These are phyloP conservation scores for Caenorhabditis wallacei DNA, from an alignment of 2,888 invertebrate species.

Conservation along the genomic window DNA sequence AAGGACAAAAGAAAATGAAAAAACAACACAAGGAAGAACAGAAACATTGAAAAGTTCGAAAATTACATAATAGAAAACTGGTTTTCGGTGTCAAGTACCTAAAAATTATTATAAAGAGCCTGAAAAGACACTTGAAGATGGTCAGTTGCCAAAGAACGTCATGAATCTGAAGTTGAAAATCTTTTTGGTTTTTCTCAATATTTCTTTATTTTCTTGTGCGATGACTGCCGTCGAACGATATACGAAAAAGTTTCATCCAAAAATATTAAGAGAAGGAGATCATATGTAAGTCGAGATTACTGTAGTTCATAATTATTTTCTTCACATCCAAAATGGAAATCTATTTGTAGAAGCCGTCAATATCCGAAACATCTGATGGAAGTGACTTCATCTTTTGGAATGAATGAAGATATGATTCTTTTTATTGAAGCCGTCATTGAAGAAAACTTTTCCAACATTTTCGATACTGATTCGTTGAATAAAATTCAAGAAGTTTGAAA, in stretches of 20 bases:
- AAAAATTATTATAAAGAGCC: conserved; percentile 25
- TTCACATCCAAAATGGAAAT: not conserved
- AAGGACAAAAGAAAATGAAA: conserved; percentile 20
- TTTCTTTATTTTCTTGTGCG: conserved; percentile 16
- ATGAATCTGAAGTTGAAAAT: conserved; percentile 12
- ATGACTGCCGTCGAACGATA: conserved; percentile 34
- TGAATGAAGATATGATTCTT: conserved; percentile 48
- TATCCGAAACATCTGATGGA: conserved; percentile 60
- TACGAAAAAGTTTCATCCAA: conserved; percentile 33
- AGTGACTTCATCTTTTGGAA: conserved; percentile 52
- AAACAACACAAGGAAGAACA: conserved; percentile 5
- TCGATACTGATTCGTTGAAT: conserved; percentile 44
- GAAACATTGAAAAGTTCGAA: conserved; percentile 3
- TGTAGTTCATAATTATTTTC: not conserved
- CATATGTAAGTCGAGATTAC: conserved; percentile 48
- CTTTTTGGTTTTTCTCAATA: conserved; percentile 5
- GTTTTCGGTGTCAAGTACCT: conserved; percentile 34
- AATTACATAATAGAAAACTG: conserved; percentile 40
- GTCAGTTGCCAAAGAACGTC: conserved; percentile 17
- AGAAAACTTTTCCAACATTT: conserved; percentile 40
- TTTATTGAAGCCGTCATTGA: conserved; percentile 63
- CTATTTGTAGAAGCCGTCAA: conserved; percentile 31
- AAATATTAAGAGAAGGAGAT: conserved; percentile 41
- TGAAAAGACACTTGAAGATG: conserved; percentile 19
- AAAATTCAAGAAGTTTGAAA: conserved; percentile 36